Evolutionary conservation across 2,888 invertebrate genomes (phyloP), one percentile per base, ranked within the genome.

Genomic region (Drosophila monieri): DNA sequence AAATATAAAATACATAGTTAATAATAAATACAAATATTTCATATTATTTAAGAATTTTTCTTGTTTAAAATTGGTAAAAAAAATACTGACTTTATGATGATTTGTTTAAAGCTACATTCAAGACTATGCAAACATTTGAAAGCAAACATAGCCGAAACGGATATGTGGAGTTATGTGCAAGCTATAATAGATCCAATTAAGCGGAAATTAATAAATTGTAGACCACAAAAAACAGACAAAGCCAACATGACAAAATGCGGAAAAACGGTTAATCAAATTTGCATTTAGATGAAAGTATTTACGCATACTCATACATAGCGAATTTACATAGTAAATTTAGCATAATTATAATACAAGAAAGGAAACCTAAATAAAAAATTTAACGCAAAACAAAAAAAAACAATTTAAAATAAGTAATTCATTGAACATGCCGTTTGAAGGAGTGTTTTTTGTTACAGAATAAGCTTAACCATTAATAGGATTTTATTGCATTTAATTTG

Each of bases 261-360:
- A 54, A 53, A 73, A 67, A 77, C 73, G 79, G 89, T 88, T 88
- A 84, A 88, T 88, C 89, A 88, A 86, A 84, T 88, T 88, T 89
- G 84, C 81, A 89, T 88, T 84, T 88, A 85, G 78, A 72, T 72
- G 74, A 78, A 72, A 74, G 64, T 77, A 75, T 74, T 78, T 73
- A 70, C 68, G 55, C 57, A 73, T 46, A 74, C 23, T 48, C 30
- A 56, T 53, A 73, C 59, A 67, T 76, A 78, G 86, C 78, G 79
- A 85, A 80, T 87, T 88, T 88, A 88, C 88, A 72, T 74, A 85
- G 83, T 78, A 87, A 87, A 87, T 80, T 80, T 78, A 73, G 74
- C 76, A 43, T 51, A 62, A 60, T 49, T 53, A 60, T 25, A 70
- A 18, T 5, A 30, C 21, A 9, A 49, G 43, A 55, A 58, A 39